Evolutionary conservation across 2,113 vertebrate genomes (phyloP).

Genomic region (Circaetus gallicus): DNA sequence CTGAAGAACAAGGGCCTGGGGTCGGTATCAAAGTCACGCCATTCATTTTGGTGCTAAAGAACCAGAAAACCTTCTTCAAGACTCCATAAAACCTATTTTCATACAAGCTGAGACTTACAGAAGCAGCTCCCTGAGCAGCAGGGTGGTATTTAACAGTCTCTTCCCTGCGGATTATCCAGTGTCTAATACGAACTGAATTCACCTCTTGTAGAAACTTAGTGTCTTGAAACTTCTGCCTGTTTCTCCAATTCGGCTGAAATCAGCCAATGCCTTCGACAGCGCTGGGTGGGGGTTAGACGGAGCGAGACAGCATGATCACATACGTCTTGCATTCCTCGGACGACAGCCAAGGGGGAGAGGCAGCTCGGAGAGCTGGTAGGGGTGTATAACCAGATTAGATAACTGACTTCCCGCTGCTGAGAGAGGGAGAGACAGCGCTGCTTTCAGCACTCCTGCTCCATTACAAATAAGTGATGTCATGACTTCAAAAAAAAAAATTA

Average conservation of each 20-base stretch:
- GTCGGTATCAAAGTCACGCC: background rate
- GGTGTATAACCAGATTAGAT: background rate
- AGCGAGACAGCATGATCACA: background rate
- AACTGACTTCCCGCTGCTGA: background rate
- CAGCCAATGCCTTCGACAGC: background rate
- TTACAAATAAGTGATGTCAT: background rate
- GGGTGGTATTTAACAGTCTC: background rate
- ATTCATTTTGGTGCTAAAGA: conserved; percentile 17
- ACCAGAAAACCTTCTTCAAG: background rate
- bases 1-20: background rate
- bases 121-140: background rate
- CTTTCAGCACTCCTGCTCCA: background rate
- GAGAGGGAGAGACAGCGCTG: background rate
- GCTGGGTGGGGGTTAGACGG: background rate
- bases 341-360: background rate
- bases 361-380: background rate
- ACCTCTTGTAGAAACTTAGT: background rate
- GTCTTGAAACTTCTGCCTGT: background rate
- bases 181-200: background rate
- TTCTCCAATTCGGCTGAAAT: background rate
- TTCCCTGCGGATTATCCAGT: background rate
- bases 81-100: background rate
- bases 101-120: background rate
- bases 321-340: background rate
- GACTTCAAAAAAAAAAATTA: background rate